Percentiles rank a stretch among this genome's conserved stretches.
Evolutionary conservation across 2,888 invertebrate genomes (phyloP).

Genomic region (Escarpia spicata): DNA sequence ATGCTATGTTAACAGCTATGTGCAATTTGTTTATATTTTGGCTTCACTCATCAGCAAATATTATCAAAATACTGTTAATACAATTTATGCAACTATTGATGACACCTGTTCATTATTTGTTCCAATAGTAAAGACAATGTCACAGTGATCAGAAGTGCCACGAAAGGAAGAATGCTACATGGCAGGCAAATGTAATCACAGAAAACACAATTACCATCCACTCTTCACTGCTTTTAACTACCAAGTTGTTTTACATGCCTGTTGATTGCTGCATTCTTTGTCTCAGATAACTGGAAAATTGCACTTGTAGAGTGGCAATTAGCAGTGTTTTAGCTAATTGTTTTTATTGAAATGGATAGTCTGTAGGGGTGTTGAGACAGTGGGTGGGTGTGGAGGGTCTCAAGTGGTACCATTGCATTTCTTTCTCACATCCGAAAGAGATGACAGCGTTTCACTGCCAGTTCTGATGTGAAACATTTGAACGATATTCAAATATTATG

Average conservation of each 20-base stretch:
- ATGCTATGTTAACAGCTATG: too few species aligned
- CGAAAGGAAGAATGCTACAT: not conserved
- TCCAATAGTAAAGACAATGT: not conserved
- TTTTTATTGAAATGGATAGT: not conserved
- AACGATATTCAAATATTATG: not conserved
- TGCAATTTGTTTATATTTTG: not conserved
- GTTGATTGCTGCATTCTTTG: not conserved
- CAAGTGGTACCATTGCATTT: not conserved
- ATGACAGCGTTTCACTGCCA: not conserved
- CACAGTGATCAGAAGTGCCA: not conserved
- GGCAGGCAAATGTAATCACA: not conserved
- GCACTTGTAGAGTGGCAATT: slow-evolving; percentile 10
- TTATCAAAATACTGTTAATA: not conserved
- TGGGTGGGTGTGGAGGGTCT: not conserved
- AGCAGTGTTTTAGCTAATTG: slow-evolving; percentile 16
- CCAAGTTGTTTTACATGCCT: not conserved
- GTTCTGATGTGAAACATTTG: not conserved
- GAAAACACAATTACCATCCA: not conserved
- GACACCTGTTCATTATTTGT: not conserved
- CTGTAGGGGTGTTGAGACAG: not conserved
- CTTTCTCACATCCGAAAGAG: not conserved
- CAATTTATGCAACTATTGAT: not conserved
- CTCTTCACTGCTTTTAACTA: not conserved
- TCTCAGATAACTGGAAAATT: not conserved
- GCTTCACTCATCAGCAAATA: not conserved